Base-by-base conservation (phyloP, 2,113 vertebrate species). In the Raja brachyura region DNA sequence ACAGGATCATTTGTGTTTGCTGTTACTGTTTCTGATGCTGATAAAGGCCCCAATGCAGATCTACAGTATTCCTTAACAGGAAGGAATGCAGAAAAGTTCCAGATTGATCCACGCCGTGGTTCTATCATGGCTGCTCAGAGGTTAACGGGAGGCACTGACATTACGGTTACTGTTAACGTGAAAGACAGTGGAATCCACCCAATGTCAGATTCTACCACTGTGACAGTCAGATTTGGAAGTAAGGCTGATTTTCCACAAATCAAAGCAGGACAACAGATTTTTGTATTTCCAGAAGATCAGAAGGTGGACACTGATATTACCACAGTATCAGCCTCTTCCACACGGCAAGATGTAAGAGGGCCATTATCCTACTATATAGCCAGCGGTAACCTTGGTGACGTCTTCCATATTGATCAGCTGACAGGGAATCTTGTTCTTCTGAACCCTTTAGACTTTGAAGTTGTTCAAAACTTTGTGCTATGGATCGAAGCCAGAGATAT, bases 401-500 rank as follows among this genome's bases (percentile, higher is more conserved):
- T 97, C 5, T 99, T 99, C 93, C 97, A 98, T 39, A 96, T 99
- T 0, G 98, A 99, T 95, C 98, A 98, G 81, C 95, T 97, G n/a
- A 97, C 97, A 0, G 99, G 99, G 33, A 98, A 98, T 93, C 94
- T 99, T 78, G 97, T 97, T 18, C 95, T 99, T 0, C 95, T 95
- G 33, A 97, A 94, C 54, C 93, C 97, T 0, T 95, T 99, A 75
- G 98, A 99, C 96, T 99, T 97, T 0, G 99, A 99, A 95, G 95
- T 96, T 56, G 97, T 98, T 93, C 97, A 98, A 94, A 98, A 98
- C 88, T 99, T 98, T 0, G 96, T 99, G 31, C 95, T 99, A 0
- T 99, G 98, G 99, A 95, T 99, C 1, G 99, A 99, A 93, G 99
- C 98, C 93, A 96, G 99, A 93, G 99, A 99, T 93, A 98, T 94